phyloP scores from a whole-genome alignment of 2,113 vertebrate species.

The Oreocharis arfaki region DNA sequence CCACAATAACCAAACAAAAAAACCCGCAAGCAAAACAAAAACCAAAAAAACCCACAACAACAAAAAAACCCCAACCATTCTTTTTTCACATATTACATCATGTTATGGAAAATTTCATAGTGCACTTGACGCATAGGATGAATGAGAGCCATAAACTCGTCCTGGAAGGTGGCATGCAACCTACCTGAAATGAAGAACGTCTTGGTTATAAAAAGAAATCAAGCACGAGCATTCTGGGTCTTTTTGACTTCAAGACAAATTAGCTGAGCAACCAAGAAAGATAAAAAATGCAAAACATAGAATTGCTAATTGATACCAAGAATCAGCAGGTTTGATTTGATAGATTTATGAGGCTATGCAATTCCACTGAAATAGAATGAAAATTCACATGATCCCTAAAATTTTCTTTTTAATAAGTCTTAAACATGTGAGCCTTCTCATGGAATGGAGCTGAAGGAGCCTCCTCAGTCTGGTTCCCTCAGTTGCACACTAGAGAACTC shows the following conservation, averaged over 20 bases:
- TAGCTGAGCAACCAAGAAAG: neutral
- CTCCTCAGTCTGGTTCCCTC: neutral
- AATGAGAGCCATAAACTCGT: neutral
- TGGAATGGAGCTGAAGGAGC: neutral
- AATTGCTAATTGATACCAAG: neutral
- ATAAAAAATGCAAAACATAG: neutral
- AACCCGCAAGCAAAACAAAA: too few species aligned
- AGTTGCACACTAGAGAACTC: neutral
- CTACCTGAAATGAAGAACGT: neutral
- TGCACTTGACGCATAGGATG: neutral
- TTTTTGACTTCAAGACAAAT: neutral
- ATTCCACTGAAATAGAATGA: neutral
- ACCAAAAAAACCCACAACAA: too few species aligned
- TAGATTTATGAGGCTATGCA: neutral
- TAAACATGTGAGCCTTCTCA: neutral
- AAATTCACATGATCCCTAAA: neutral
- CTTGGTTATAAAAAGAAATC: neutral
- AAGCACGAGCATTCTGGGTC: neutral
- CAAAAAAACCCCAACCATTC: accelerated
- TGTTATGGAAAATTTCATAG: neutral
- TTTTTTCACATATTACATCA: neutral
- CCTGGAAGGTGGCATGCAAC: neutral
- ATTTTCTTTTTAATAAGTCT: neutral
- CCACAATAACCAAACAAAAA: too few species aligned
- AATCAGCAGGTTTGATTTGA: neutral